These are phyloP conservation scores for Drosophila guanche DNA, from an alignment of 1,140 invertebrate species.

Conservation along the genomic window DNA sequence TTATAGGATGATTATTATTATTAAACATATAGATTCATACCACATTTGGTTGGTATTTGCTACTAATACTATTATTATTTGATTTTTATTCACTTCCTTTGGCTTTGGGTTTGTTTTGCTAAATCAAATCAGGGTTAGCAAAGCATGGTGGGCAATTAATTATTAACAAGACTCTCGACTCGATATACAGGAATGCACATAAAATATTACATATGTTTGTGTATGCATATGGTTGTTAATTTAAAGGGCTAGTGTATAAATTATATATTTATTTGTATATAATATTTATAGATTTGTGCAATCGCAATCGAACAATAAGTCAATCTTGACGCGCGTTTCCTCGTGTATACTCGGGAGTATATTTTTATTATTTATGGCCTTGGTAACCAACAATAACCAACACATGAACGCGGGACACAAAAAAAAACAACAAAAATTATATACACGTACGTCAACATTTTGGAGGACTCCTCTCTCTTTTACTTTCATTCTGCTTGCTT, in stretches of 20 bases:
- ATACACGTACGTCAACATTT: slow-evolving; percentile 82
- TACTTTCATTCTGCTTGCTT: slow-evolving; percentile 18
- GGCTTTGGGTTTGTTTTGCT: slow-evolving; percentile 9
- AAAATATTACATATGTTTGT: slow-evolving; percentile 46
- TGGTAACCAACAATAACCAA: slow-evolving; percentile 30
- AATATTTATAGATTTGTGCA: slow-evolving; percentile 58
- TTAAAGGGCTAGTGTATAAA: slow-evolving; percentile 51
- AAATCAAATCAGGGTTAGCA: slow-evolving; percentile 15
- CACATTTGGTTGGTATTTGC: slow-evolving; percentile 4
- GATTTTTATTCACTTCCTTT: neutral
- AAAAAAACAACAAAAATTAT: slow-evolving; percentile 74
- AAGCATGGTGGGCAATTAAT: slow-evolving; percentile 37
- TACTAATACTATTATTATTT: slow-evolving; percentile 42
- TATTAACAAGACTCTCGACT: slow-evolving; percentile 26
- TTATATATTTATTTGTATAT: slow-evolving; percentile 47
- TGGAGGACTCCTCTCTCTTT: slow-evolving; percentile 21
- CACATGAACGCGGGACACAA: slow-evolving; percentile 26
- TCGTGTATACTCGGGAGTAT: slow-evolving; percentile 63
- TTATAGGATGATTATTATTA: slow-evolving; percentile 29
- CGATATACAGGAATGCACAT: slow-evolving; percentile 47
- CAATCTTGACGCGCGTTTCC: slow-evolving; percentile 40
- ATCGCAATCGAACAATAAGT: slow-evolving; percentile 53
- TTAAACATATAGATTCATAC: slow-evolving; percentile 37
- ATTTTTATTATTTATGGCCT: slow-evolving; percentile 24
- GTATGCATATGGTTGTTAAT: slow-evolving; percentile 22